These are phyloP conservation scores for Melanostoma scalare DNA, from an alignment of 2,888 invertebrate genomes.

Conservation along the genomic window DNA sequence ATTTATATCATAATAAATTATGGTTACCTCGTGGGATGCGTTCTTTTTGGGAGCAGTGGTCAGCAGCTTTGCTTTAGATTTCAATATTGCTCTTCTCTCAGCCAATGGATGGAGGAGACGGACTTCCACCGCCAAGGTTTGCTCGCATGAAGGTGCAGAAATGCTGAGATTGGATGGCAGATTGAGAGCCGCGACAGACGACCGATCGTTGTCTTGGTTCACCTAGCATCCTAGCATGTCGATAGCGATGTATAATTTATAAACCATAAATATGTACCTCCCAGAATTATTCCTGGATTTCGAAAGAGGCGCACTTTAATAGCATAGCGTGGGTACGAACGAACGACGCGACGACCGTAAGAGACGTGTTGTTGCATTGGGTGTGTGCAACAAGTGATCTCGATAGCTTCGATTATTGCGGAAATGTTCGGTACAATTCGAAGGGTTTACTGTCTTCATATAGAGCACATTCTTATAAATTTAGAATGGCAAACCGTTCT, in stretches of 20 bases:
- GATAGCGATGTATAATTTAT: slow-evolving; percentile 72
- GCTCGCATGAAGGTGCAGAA: slow-evolving; percentile 6
- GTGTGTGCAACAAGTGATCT: slow-evolving; percentile 46
- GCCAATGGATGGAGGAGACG: slow-evolving; percentile 22
- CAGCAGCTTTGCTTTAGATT: slow-evolving; percentile 58
- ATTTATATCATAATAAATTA: slow-evolving; percentile 73
- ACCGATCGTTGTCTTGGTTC: slow-evolving; percentile 53
- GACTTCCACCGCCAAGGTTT: slow-evolving; percentile 13
- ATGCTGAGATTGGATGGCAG: slow-evolving; percentile 19
- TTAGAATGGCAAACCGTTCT: too few relatives aligned
- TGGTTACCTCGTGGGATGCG: slow-evolving; percentile 70
- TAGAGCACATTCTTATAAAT: too few relatives aligned
- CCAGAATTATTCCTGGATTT: slow-evolving; percentile 54
- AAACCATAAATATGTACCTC: slow-evolving; percentile 71
- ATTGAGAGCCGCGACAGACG: slow-evolving; percentile 18
- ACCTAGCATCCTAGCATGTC: slow-evolving; percentile 44
- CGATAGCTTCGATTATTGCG: too few relatives aligned
- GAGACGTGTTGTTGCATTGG: not conserved
- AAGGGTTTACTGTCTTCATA: too few relatives aligned
- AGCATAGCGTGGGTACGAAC: slow-evolving; percentile 37
- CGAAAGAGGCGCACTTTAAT: slow-evolving; percentile 47
- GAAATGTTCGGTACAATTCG: too few relatives aligned
- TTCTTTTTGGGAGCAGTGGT: slow-evolving; percentile 52
- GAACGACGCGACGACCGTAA: too few relatives aligned
- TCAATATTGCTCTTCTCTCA: slow-evolving; percentile 4